A percentile compares a stretch with the other conserved stretches of the same genome.
Conservation (phyloP, 2,113 vertebrate genomes). For the Thamnophis sirtalis region DNA sequence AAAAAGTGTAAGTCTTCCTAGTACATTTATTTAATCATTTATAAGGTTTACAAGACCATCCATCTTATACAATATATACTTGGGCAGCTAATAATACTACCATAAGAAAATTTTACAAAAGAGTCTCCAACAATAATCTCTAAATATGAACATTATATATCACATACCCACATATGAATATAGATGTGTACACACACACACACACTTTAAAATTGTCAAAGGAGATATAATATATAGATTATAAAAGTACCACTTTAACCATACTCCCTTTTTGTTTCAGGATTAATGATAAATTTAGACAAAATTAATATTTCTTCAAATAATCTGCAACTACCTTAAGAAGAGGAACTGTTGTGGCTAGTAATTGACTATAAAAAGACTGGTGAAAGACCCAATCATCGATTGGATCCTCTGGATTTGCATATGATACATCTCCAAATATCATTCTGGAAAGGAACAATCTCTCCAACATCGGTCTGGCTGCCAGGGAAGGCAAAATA, state of each 20-base stretch:
- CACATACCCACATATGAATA: background rate
- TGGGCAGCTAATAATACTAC: background rate
- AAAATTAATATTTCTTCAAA: background rate
- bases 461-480: background rate
- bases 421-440: background rate
- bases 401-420: background rate
- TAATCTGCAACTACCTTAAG: background rate
- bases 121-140: background rate
- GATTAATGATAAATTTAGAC: background rate
- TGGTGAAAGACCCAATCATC: background rate
- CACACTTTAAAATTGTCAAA: background rate
- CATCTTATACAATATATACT: background rate
- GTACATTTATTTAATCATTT: background rate
- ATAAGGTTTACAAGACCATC: background rate
- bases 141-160: background rate
- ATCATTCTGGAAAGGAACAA: background rate
- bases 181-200: background rate
- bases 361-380: background rate
- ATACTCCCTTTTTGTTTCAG: background rate
- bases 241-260: background rate
- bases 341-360: background rate
- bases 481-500: background rate
- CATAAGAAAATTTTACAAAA: background rate
- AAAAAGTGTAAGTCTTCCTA: background rate
- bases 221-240: background rate